Evolutionary conservation across 2,113 vertebrate species (phyloP).

Genomic region (Phaethornis superciliosus): DNA sequence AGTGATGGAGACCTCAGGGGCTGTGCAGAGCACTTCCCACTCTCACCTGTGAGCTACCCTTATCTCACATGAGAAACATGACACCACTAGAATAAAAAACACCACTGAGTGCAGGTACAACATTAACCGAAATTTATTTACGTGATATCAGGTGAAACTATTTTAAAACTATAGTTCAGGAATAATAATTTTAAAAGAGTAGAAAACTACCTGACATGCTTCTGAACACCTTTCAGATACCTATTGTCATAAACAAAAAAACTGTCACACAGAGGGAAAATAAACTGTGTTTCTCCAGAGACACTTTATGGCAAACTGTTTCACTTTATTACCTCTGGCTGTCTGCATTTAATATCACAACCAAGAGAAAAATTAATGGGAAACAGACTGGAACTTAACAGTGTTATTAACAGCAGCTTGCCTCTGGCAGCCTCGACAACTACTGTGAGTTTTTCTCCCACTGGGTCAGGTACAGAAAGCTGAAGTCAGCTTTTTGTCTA

Average conservation of each 20-base stretch:
- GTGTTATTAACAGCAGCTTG: background rate
- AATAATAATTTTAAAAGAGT: no score
- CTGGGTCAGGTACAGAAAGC: background rate
- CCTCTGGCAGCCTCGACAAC: background rate
- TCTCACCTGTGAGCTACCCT: background rate
- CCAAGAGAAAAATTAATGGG: background rate
- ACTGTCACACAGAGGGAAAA: background rate
- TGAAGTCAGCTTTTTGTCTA: background rate
- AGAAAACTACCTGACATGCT: background rate
- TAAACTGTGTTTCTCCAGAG: background rate
- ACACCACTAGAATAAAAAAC: background rate
- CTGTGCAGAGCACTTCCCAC: background rate
- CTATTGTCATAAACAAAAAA: background rate
- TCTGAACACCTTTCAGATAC: background rate
- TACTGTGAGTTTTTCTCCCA: rapidly evolving
- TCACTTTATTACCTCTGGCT: background rate
- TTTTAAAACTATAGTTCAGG: background rate
- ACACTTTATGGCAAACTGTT: background rate
- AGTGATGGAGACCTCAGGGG: background rate
- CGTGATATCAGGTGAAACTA: background rate
- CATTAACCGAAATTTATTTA: background rate
- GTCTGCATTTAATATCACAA: background rate
- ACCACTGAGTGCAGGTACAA: background rate
- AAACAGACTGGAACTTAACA: background rate
- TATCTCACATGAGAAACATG: background rate